Base-by-base conservation (phyloP, 1,140 invertebrate genomes). In the Dolichoris vasculosae region DNA sequence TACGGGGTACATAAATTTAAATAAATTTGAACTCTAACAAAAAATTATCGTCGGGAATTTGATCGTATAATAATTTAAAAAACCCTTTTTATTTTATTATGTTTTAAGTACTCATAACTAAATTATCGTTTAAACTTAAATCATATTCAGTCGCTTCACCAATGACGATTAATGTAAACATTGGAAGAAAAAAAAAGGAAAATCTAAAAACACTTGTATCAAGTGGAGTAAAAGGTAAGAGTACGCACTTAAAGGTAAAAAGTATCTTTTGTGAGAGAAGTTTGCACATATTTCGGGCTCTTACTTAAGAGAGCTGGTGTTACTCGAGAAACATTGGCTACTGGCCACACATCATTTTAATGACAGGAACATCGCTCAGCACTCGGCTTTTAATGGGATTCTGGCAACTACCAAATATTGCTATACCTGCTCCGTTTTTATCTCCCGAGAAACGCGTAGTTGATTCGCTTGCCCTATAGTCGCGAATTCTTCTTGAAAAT, bases 301-400 rank as follows among this genome's bases (percentile, higher is more conserved):
- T 90, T 87, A 87, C 87, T 84, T 30, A 89, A 90, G 88, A 79
- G 59, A 64, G 82, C 43, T 82, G 79, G 59, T 8, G 86, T 86
- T 86, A 38, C 67, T 20, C 11, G 75, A 77, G 9, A 20, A 82
- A 85, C 81, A 88, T 88, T 91, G 90, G 90, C 90, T 67, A 51
- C 76, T 69, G 51, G 87, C 90, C 91, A 91, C 88, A 67, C 88
- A 88, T 92, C 89, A 90, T 89, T 90, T 89, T 91, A 90, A 92
- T 90, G 89, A 91, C 88, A 89, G 86, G 87, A 85, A 82, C 87
- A 87, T 91, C 89, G 88, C 86, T 89, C 89, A 90, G 86, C 86
- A 81, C 84, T 69, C 55, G 51, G 32, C 84, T 89, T 91, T 91
- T 91, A 91, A 91, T 91, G 88, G 88, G 89, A 92, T 90, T 91